These are phyloP conservation scores for Drosophila tani DNA, from an alignment of 1,140 invertebrate species.

Conservation along the genomic window DNA sequence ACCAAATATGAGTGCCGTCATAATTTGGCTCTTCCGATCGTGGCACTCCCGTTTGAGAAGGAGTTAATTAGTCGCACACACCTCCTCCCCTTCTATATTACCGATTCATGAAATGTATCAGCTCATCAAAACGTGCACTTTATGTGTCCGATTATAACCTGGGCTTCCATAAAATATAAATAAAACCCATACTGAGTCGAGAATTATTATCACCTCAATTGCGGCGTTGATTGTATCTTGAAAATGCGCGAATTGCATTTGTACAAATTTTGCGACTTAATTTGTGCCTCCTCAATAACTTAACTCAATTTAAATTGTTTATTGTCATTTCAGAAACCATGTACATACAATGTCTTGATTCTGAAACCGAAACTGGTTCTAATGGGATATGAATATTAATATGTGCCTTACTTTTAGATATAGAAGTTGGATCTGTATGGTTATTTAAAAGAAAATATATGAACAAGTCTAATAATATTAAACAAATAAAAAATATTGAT, in stretches of 20 bases:
- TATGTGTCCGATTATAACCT: conserved; percentile 44
- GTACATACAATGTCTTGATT: conserved; percentile 17
- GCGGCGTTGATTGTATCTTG: conserved; percentile 39
- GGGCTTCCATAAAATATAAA: conserved; percentile 37
- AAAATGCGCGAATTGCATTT: conserved; percentile 39
- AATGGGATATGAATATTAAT: conserved; percentile 17
- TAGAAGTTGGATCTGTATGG: too few relatives aligned
- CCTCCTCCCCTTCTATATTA: conserved; percentile 13
- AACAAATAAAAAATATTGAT: neutral
- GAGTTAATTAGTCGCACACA: conserved; percentile 27
- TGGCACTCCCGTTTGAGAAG: conserved; percentile 17
- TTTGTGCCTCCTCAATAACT: conserved; percentile 44
- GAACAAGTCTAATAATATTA: neutral
- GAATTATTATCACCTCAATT: conserved; percentile 37
- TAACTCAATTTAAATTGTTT: conserved; percentile 34
- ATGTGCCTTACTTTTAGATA: neutral
- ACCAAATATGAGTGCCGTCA: neutral
- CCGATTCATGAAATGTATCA: conserved; percentile 28
- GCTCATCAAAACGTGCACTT: conserved; percentile 49
- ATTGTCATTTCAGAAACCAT: conserved; percentile 17
- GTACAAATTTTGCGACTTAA: conserved; percentile 45
- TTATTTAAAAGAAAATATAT: neutral
- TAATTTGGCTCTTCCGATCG: conserved; percentile 2
- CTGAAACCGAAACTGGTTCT: conserved; percentile 38
- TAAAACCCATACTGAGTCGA: conserved; percentile 31